Conservation (phyloP, 2,888 invertebrate species). For the Phortica magna region DNA sequence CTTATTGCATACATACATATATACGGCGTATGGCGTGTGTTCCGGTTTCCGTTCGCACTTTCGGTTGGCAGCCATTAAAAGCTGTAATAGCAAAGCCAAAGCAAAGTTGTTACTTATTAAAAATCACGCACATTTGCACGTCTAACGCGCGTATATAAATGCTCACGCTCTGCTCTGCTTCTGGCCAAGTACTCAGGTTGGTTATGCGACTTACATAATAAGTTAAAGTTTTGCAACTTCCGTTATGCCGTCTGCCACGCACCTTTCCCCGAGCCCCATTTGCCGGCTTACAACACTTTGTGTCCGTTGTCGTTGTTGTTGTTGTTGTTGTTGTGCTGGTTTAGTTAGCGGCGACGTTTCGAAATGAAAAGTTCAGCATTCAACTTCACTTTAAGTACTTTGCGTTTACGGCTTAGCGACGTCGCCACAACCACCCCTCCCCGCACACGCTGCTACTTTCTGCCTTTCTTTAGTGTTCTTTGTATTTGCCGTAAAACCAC, state of each 20-base stretch:
- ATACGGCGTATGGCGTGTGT: constrained; percentile 16
- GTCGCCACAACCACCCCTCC: no score
- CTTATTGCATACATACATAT: constrained; percentile 27
- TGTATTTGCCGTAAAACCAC: neutral
- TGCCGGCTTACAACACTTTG: neutral
- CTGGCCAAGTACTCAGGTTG: no score
- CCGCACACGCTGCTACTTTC: no score
- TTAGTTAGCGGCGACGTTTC: neutral
- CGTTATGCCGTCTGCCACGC: neutral
- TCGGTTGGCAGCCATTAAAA: neutral
- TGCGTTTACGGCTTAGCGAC: no score
- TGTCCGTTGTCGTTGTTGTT: neutral
- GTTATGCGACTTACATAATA: no score
- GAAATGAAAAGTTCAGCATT: neutral
- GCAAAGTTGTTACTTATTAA: constrained; percentile 6
- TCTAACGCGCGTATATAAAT: neutral
- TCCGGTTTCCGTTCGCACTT: constrained; percentile 13
- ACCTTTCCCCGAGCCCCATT: neutral
- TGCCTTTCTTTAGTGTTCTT: neutral
- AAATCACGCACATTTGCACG: constrained; percentile 12
- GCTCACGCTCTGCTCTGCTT: no score
- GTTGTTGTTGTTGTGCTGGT: constrained; percentile 3
- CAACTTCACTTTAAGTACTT: constrained; percentile 54
- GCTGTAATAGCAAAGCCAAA: neutral
- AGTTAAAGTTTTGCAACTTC: neutral